A percentile compares a stretch with the other conserved stretches of the same genome.
These are phyloP conservation scores for Oreohelix idahoensis DNA, from an alignment of 1,140 invertebrate species.

Conservation along the genomic window DNA sequence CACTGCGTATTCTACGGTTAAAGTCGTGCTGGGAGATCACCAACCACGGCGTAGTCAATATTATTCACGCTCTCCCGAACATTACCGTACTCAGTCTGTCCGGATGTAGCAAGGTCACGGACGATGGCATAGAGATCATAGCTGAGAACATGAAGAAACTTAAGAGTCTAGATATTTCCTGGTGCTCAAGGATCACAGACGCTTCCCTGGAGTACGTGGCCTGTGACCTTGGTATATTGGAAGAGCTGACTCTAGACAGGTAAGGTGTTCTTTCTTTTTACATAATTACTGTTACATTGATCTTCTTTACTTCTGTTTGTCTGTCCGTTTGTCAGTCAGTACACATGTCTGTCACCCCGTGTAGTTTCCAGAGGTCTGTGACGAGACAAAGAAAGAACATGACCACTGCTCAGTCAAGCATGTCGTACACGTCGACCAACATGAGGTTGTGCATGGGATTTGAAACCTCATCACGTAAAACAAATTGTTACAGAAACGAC, in stretches of 20 bases:
- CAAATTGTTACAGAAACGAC: too few species aligned
- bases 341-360: too few species aligned
- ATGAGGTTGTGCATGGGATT: too few species aligned
- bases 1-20: conserved; percentile 87
- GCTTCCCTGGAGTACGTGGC: conserved; percentile 96
- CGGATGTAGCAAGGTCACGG: conserved; percentile 96
- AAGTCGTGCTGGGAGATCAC: conserved; percentile 97
- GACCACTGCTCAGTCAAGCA: too few species aligned
- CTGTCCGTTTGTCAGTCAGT: too few species aligned
- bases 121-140: conserved; percentile 94
- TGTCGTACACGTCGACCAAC: too few species aligned
- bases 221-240: conserved; percentile 93
- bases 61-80: conserved; percentile 93
- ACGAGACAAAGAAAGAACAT: too few species aligned
- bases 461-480: too few species aligned
- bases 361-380: too few species aligned
- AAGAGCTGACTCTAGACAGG: conserved; percentile 94
- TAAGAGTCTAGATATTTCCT: conserved; percentile 90
- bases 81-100: conserved; percentile 91
- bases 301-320: too few species aligned
- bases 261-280: conserved; percentile 74
- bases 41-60: conserved; percentile 95
- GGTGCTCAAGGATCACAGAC: conserved; percentile 96
- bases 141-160: conserved; percentile 93
- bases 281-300: too few species aligned